Evolutionary conservation across 2,797 vertebrate species (phyloP).

Genomic region (Graptemys geographica): DNA sequence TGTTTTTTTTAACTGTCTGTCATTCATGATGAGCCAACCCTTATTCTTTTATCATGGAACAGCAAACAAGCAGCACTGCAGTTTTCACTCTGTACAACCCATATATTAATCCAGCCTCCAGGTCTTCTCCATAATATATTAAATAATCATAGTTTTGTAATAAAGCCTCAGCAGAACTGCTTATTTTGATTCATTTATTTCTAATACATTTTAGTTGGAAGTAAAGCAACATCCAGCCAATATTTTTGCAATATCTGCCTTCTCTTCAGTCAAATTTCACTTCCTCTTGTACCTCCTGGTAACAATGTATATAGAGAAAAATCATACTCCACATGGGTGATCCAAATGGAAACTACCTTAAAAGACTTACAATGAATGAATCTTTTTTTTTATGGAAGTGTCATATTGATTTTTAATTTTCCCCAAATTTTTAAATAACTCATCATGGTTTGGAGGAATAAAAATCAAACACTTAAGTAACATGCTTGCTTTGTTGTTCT

Average conservation of each 20-base stretch:
- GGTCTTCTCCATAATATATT: not conserved
- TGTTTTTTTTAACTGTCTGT: not conserved
- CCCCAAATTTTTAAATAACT: not conserved
- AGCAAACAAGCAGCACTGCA: fast-evolving
- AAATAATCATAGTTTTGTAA: not conserved
- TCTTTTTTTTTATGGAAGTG: not conserved
- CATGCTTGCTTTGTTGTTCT: not conserved
- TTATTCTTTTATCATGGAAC: not conserved
- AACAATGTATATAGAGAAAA: not conserved
- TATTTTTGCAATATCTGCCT: not conserved
- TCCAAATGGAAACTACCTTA: not conserved
- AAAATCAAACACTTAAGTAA: not conserved
- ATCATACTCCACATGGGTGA: not conserved
- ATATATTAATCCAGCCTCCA: not conserved
- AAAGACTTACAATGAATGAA: not conserved
- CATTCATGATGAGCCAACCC: not conserved
- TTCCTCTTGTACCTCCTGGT: not conserved
- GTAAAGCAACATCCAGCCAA: not conserved
- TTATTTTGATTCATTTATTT: not conserved
- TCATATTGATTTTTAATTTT: not conserved
- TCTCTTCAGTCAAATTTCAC: not conserved
- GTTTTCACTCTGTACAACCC: not conserved
- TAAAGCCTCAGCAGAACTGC: not conserved
- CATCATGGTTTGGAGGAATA: not conserved
- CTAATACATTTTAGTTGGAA: not conserved